Percentiles rank a stretch among this genome's conserved stretches.
Conservation (phyloP, 2,888 invertebrate species). For the Aproaerema taeniolella region DNA sequence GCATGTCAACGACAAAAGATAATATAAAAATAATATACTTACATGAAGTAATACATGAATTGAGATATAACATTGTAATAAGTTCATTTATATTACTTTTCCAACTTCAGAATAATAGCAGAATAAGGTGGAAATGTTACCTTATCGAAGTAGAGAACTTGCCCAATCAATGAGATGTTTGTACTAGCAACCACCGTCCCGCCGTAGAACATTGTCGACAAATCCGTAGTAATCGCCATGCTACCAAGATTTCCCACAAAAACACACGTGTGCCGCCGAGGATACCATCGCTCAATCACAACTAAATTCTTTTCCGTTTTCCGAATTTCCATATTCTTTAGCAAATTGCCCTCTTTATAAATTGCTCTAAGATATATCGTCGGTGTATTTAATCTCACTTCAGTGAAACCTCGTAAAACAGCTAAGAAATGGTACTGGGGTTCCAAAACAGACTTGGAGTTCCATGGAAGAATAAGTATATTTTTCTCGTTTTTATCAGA, state of each 20-base stretch:
- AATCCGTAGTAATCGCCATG: slow-evolving; percentile 79
- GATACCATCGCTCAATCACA: slow-evolving; percentile 86
- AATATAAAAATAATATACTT: neutral
- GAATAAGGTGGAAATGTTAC: slow-evolving; percentile 63
- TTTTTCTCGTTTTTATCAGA: slow-evolving; percentile 43
- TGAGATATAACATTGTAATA: too few relatives aligned
- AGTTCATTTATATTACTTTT: slow-evolving; percentile 40
- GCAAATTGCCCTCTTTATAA: slow-evolving; percentile 79
- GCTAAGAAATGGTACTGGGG: slow-evolving; percentile 71
- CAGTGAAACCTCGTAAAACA: slow-evolving; percentile 77
- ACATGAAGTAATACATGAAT: neutral
- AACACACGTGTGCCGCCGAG: slow-evolving; percentile 86
- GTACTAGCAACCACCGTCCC: slow-evolving; percentile 74
- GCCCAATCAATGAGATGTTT: slow-evolving; percentile 50
- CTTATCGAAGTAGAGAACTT: slow-evolving; percentile 58
- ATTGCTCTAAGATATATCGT: slow-evolving; percentile 85
- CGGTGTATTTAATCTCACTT: slow-evolving; percentile 79
- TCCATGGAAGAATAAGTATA: slow-evolving; percentile 79
- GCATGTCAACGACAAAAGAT: too few relatives aligned
- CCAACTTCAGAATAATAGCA: slow-evolving; percentile 60
- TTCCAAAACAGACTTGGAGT: slow-evolving; percentile 72
- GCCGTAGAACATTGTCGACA: slow-evolving; percentile 86
- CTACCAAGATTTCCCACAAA: slow-evolving; percentile 85
- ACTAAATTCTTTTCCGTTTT: slow-evolving; percentile 81
- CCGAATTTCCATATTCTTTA: slow-evolving; percentile 83